Conservation (phyloP, 2,888 invertebrate genomes). For the Thelaira solivaga region DNA sequence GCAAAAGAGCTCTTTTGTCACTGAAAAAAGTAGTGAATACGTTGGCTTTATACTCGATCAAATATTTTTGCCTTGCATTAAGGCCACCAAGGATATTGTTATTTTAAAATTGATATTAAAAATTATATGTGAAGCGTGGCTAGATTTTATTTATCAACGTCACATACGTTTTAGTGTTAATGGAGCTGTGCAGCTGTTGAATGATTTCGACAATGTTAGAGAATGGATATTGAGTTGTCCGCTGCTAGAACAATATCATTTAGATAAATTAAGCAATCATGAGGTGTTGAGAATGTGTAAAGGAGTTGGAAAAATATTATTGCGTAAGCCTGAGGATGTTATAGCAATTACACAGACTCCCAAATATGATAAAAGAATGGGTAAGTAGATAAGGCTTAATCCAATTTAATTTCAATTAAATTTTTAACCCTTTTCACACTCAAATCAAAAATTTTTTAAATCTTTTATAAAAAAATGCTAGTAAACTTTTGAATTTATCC, state of each 20-base stretch:
- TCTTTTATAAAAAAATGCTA: too few relatives aligned
- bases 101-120: conserved; percentile 87
- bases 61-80: conserved; percentile 86
- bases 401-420: too few relatives aligned
- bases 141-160: conserved; percentile 89
- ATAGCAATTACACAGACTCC: conserved; percentile 83
- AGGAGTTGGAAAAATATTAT: conserved; percentile 87
- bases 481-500: too few relatives aligned
- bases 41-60: conserved; percentile 86
- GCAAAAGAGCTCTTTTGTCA: conserved; percentile 76
- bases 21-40: conserved; percentile 79
- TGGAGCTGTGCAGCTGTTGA: conserved; percentile 87
- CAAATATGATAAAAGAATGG: conserved; percentile 68
- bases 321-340: conserved; percentile 89
- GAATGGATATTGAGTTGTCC: conserved; percentile 85
- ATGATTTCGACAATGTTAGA: conserved; percentile 88
- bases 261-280: conserved; percentile 77
- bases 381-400: conserved; percentile 37
- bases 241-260: conserved; percentile 78
- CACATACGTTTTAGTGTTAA: conserved; percentile 88
- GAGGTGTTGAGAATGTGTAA: conserved; percentile 83
- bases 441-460: too few relatives aligned
- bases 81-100: conserved; percentile 84
- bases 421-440: too few relatives aligned
- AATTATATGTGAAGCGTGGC: conserved; percentile 91